Evolutionary conservation across 2,797 vertebrate species (phyloP), one percentile per base, ranked within the genome.

Genomic region (Erithacus rubecula): DNA sequence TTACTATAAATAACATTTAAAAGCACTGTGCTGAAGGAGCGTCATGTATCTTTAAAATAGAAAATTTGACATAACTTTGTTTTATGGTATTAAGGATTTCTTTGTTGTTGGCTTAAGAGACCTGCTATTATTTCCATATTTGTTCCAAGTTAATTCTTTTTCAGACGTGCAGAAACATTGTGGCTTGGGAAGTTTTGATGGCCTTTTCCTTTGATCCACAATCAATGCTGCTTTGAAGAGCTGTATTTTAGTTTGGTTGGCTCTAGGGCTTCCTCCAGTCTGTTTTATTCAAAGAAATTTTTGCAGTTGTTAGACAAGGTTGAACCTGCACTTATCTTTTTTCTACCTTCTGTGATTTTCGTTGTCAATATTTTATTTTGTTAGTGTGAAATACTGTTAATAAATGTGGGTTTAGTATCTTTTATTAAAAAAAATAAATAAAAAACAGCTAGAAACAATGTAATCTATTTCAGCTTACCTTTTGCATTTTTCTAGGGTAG

Each of bases 81-180:
- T 98, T 98, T 96, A 97, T 75, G 74, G 79, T 91, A 96, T 96
- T 97, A 96, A 96, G 90, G 82, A 95, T 97, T 97, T 96, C 97
- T 98, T 98, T 98, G 97, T 98, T 97, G 95, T 95, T 97, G 95
- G 80, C 92, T 98, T 97, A 97, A 96, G 77, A 96, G 94, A 97
- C 95, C 75, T 95, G 72, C 94, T 97, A 91, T 97, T 98, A 97
- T 97, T 97, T 97, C 94, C 83, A 74, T 97, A 96, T 97, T 97
- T 97, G 91, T 96, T 97, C 95, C 90, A 85, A 93, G 65, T 95
- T 97, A 97, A 96, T 97, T 97, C 92, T 96, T 95, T 97, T 97
- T 96, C 95, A 96, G 87, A 97, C 96, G 86, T 94, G 93, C 78
- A 95, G 96, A 94, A 97, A 93, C 93, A 59, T 47, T 95, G 91